These are phyloP conservation scores for Pomphorhynchus laevis DNA, from an alignment of 1,140 invertebrate species.

Conservation along the genomic window DNA sequence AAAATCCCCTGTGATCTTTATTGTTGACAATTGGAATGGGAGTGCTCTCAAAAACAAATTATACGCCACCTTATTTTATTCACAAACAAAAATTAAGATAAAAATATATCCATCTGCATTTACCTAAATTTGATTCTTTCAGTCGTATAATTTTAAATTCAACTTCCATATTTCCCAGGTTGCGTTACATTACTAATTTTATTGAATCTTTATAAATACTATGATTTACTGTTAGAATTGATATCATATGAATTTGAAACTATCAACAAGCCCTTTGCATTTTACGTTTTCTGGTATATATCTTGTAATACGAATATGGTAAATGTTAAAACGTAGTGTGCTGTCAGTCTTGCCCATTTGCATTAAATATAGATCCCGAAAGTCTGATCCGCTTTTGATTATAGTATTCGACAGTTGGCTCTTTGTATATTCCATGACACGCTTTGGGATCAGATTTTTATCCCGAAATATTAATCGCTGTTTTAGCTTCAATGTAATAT, in stretches of 20 bases:
- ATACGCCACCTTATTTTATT: no score
- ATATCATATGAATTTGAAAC: conserved; percentile 28
- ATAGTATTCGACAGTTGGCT: no score
- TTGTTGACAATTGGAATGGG: no score
- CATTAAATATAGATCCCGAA: conserved; percentile 44
- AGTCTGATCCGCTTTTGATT: conserved; percentile 58
- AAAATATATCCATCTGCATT: neutral
- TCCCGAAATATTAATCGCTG: no score
- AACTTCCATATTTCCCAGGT: conserved; percentile 39
- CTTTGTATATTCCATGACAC: no score
- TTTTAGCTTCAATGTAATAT: no score
- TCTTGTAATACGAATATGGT: conserved; percentile 35
- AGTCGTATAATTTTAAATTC: conserved; percentile 40
- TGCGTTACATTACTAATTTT: conserved; percentile 41
- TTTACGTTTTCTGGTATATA: conserved; percentile 31
- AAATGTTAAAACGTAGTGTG: conserved; percentile 23
- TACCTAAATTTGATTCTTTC: conserved; percentile 38
- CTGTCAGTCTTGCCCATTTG: conserved; percentile 27
- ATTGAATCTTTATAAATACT: no score
- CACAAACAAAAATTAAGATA: no score
- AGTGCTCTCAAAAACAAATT: no score
- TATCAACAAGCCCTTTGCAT: conserved; percentile 32
- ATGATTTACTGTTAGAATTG: no score
- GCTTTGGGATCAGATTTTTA: no score
- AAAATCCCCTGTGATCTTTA: no score